Base-by-base conservation (phyloP, 2,113 vertebrate species). In the Phyllopteryx taeniolatus region DNA sequence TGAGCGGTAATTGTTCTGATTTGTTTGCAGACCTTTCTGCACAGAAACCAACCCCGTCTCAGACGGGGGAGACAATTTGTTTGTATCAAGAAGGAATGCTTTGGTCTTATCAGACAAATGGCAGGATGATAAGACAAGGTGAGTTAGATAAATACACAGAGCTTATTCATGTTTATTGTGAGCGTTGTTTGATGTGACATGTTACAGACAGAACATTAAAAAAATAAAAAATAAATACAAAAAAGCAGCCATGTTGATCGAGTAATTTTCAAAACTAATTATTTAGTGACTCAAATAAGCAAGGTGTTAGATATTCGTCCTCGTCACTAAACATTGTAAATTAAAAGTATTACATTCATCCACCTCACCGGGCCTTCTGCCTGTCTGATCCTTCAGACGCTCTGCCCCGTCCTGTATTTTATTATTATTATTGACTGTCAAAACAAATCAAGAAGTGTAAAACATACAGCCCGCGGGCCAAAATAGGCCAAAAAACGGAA, bases 21-120 rank as follows among this genome's bases (percentile, higher is more conserved):
- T 73, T 72, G 68, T 68, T 22, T 64, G 51, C 53, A 71, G 77
- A 79, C 75, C 80, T 87, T 78, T 88, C 78, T 81, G 54, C 56
- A 67, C 54, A 54, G 27, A 73, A n/a, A 72, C 27, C 63, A 31
- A 49, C 68, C 56, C 68, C 31, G 75, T 74, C 53, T 57, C 35
- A 77, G 68, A 77, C 59, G 68, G 65, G 67, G 27, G 31, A 64
- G 73, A 70, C 46, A 63, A 74, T 68, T 79, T 71, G 43, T 54
- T 67, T 22, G 39, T 75, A 72, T 80, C 72, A 70, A 20, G 73
- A 69, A 73, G 72, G 27, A 79, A 79, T 79, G 61, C 63, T 72
- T 44, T 44, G 42, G 66, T 80, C 64, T 85, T 79, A 76, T 85
- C 79, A 76, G 67, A 54, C 31, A 63, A 75, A 73, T 62, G 35